These are phyloP conservation scores for Melierax canorus DNA, from an alignment of 2,113 vertebrate genomes.

Conservation along the genomic window DNA sequence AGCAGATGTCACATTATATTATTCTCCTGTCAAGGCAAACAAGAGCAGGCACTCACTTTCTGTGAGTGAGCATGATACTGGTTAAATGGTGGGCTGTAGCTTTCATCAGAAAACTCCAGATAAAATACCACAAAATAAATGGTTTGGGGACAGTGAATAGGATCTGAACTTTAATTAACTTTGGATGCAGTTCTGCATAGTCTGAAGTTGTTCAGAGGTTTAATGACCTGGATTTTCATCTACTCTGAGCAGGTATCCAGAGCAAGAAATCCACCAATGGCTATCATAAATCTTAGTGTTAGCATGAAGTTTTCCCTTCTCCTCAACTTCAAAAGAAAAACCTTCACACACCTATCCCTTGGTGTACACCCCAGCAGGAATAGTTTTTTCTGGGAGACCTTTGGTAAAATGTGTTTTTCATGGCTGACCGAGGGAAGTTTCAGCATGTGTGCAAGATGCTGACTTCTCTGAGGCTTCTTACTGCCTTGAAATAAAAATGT, in stretches of 20 bases:
- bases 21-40: neutral
- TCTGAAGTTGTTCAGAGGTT: neutral
- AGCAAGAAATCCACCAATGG: neutral
- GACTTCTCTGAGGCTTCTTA: neutral
- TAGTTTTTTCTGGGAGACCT: neutral
- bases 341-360: neutral
- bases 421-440: neutral
- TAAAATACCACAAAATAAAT: neutral
- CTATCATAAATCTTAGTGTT: neutral
- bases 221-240: neutral
- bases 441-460: neutral
- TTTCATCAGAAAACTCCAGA: neutral
- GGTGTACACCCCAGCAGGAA: neutral
- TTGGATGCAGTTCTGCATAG: neutral
- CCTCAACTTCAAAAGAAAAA: neutral
- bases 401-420: neutral
- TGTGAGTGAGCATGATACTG: neutral
- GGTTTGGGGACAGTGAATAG: neutral
- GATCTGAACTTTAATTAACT: neutral
- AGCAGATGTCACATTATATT: neutral
- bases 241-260: neutral
- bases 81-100: neutral
- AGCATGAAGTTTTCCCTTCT: neutral
- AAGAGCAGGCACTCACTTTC: neutral
- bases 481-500: neutral